Evolutionary conservation across 2,797 vertebrate genomes (phyloP).

Genomic region (Xenops minutus): DNA sequence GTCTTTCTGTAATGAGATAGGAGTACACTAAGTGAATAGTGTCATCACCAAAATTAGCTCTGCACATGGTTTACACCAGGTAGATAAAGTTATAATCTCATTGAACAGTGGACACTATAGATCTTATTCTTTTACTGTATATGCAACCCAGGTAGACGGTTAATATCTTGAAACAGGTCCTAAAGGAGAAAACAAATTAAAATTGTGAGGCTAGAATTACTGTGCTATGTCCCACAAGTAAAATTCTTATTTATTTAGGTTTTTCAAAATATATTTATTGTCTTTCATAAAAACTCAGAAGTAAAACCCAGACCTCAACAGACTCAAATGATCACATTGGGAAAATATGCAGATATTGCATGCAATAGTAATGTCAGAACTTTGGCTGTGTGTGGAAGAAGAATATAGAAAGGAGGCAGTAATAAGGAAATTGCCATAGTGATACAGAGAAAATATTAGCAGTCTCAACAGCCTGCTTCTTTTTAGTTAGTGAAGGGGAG

Average conservation of each 20-base stretch:
- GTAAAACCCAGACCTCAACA: neutral
- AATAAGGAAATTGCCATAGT: neutral
- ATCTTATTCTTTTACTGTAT: neutral
- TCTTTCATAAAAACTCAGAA: neutral
- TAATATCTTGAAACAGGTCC: neutral
- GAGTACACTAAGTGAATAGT: neutral
- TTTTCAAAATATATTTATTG: slow-evolving; percentile 33
- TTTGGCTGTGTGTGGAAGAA: neutral
- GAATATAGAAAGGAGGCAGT: neutral
- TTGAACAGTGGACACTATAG: neutral
- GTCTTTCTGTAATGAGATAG: neutral
- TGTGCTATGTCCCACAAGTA: neutral
- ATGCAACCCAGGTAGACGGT: neutral
- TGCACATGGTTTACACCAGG: neutral
- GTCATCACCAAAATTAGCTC: neutral
- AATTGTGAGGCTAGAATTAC: neutral
- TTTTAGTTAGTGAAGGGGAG: neutral
- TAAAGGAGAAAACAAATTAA: neutral
- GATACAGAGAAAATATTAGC: neutral
- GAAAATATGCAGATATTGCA: slow-evolving; percentile 36
- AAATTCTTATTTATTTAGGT: neutral
- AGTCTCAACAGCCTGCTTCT: neutral
- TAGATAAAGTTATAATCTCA: neutral
- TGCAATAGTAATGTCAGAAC: neutral
- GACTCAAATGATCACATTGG: neutral